These are phyloP conservation scores for Pegoplata infirma DNA, from an alignment of 2,888 invertebrate genomes.

Conservation along the genomic window DNA sequence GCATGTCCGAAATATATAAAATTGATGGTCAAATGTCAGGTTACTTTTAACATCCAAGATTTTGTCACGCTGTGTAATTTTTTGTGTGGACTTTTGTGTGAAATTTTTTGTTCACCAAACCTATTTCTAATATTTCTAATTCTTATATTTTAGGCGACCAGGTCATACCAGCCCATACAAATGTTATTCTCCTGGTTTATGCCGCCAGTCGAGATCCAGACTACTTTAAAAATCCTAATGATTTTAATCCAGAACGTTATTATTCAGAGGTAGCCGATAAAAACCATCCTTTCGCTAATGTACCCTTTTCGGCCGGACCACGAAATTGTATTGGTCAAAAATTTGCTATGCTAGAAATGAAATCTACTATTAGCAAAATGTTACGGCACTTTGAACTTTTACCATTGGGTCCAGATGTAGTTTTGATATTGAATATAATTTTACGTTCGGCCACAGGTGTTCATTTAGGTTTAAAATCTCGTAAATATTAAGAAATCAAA, in stretches of 20 bases:
- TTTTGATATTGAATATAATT: conserved; percentile 68
- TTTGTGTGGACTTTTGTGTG: too few species aligned
- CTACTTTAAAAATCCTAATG: conserved; percentile 70
- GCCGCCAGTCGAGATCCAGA: conserved; percentile 70
- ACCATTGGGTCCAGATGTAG: conserved; percentile 69
- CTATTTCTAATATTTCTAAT: not conserved
- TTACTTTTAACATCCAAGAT: too few species aligned
- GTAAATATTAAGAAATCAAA: conserved; percentile 24
- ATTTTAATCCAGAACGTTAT: conserved; percentile 73
- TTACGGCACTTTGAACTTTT: conserved; percentile 70
- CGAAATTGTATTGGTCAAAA: conserved; percentile 79
- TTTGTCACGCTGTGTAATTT: too few species aligned
- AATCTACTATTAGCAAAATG: conserved; percentile 70
- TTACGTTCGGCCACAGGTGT: conserved; percentile 70
- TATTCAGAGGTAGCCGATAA: conserved; percentile 76
- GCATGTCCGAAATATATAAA: too few species aligned
- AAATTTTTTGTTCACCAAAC: too few species aligned
- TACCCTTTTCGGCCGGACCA: conserved; percentile 82
- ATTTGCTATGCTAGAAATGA: conserved; percentile 74
- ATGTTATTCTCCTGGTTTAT: conserved; percentile 69
- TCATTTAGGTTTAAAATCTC: conserved; percentile 68
- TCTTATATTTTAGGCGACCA: conserved; percentile 67
- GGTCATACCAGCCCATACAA: conserved; percentile 68
- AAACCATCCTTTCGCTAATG: conserved; percentile 75
- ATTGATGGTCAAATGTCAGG: too few species aligned